phyloP scores from a whole-genome alignment of 2,113 vertebrate genomes.

The Leuciscus idus region DNA sequence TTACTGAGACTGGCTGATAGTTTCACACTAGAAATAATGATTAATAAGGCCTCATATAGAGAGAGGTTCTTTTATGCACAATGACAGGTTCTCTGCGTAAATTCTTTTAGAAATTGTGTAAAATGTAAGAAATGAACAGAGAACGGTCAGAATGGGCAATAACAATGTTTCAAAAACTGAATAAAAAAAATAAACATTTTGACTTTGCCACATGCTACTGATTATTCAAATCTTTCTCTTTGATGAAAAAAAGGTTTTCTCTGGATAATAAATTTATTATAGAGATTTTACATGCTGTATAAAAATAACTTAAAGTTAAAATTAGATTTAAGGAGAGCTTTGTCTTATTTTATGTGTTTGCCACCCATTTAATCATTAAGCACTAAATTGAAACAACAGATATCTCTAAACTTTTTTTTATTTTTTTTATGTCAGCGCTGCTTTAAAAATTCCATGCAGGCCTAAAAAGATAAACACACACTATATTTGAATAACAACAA shows the following conservation, averaged over 20 bases:
- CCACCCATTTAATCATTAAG: not conserved
- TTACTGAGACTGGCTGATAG: conserved; percentile 76
- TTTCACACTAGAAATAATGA: conserved; percentile 74
- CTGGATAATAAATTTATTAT: not conserved
- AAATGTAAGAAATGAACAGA: conserved; percentile 69
- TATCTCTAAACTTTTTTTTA: not conserved
- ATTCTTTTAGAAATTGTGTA: conserved; percentile 60
- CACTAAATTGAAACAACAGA: not conserved
- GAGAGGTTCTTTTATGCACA: conserved; percentile 62
- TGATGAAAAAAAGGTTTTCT: not conserved
- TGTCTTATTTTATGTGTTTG: not conserved
- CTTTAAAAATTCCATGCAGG: not conserved
- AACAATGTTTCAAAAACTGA: conserved; percentile 59
- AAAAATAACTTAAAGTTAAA: too few species aligned
- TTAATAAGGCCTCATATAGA: conserved; percentile 70
- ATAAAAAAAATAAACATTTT: not conserved
- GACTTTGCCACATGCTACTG: not conserved
- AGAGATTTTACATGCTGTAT: not conserved
- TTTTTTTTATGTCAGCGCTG: too few species aligned
- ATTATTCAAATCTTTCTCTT: not conserved
- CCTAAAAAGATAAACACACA: not conserved
- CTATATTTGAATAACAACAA: not conserved
- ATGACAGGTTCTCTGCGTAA: conserved; percentile 53
- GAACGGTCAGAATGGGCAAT: conserved; percentile 59
- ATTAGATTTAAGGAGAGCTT: not conserved